Evolutionary conservation across 2,888 invertebrate genomes (phyloP).

Genomic region (Leucania comma): DNA sequence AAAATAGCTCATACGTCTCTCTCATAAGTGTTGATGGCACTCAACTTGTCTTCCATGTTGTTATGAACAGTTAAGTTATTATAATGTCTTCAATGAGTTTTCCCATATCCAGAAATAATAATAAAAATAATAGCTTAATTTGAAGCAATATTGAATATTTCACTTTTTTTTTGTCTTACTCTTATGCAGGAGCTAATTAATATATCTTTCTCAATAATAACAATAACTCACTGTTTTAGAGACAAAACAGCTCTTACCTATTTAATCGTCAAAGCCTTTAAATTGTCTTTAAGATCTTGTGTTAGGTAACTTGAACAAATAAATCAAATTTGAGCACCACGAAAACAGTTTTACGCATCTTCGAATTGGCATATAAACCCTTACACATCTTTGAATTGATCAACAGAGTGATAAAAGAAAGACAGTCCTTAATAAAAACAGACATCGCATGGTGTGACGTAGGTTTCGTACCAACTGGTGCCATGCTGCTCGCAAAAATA

Average conservation of each 20-base stretch:
- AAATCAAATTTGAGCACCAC: background rate
- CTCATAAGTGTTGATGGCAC: background rate
- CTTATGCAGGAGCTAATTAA: too few species aligned
- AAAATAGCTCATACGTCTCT: slow-evolving; percentile 23
- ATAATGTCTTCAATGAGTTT: background rate
- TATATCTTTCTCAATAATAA: too few species aligned
- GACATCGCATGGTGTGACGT: slow-evolving; percentile 37
- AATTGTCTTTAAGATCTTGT: too few species aligned
- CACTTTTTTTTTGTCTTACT: too few species aligned
- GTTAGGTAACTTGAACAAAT: too few species aligned
- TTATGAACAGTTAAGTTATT: background rate
- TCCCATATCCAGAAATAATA: background rate
- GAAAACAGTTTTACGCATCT: background rate
- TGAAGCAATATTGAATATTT: too few species aligned
- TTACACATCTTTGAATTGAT: background rate
- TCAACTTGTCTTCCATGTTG: slow-evolving; percentile 1
- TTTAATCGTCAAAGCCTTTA: background rate
- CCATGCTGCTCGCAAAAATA: slow-evolving; percentile 59
- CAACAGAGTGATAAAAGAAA: slow-evolving; percentile 36
- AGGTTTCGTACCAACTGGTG: slow-evolving; percentile 65
- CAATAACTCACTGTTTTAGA: too few species aligned
- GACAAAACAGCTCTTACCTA: too few species aligned
- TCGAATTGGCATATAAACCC: background rate
- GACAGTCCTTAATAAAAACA: slow-evolving; percentile 32
- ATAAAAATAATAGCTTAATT: background rate